Percentiles rank a stretch among this genome's conserved stretches.
phyloP scores from a whole-genome alignment of 2,888 invertebrate genomes.

The Limnephilus auricula region DNA sequence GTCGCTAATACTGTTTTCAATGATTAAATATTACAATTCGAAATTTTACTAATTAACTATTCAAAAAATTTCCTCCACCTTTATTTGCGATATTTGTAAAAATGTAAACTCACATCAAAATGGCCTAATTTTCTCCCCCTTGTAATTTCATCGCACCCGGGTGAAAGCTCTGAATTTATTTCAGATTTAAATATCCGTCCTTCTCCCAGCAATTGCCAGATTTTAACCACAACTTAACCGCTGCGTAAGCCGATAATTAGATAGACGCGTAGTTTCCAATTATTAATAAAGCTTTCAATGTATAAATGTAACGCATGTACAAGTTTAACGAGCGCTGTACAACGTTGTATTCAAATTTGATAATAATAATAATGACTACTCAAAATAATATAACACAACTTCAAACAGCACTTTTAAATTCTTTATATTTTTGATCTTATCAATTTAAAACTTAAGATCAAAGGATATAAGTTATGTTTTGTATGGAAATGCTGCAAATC shows the following conservation, averaged over 20 bases:
- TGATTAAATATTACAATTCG: too few species aligned
- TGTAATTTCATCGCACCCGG: not conserved
- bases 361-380: not conserved
- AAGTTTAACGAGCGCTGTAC: not conserved
- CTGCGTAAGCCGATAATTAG: conserved; percentile 45
- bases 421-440: not conserved
- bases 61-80: not conserved
- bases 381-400: not conserved
- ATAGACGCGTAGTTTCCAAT: conserved; percentile 44
- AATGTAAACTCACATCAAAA: not conserved
- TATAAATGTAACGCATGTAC: conserved; percentile 26
- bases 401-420: not conserved
- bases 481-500: not conserved
- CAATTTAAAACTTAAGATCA: not conserved
- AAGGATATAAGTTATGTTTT: not conserved
- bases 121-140: not conserved
- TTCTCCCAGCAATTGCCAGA: conserved; percentile 2
- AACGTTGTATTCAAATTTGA: conserved; percentile 8
- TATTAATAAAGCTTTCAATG: conserved; percentile 45
- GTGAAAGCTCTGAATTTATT: not conserved
- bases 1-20: too few species aligned
- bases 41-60: too few species aligned
- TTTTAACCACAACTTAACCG: conserved; percentile 24
- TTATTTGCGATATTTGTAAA: not conserved
- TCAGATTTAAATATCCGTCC: not conserved